Conservation (phyloP, 2,888 invertebrate genomes). For the Limulus polyphemus region DNA sequence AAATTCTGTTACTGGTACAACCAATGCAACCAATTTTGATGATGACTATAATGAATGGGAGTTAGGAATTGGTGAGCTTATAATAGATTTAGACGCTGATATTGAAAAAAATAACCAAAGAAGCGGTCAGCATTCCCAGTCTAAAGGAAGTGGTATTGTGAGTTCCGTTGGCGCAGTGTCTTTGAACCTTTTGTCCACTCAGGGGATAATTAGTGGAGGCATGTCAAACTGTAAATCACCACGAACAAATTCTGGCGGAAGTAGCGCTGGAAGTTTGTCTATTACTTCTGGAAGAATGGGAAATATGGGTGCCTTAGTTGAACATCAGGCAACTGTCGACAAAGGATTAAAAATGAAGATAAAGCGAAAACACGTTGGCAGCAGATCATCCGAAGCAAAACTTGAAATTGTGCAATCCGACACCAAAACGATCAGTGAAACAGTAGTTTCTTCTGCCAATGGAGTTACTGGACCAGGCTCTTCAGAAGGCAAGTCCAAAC, state of each 20-base stretch:
- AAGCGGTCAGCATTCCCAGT: conserved; percentile 30
- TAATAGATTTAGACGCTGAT: conserved; percentile 94
- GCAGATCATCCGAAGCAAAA: conserved; percentile 82
- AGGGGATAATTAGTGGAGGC: too few species aligned
- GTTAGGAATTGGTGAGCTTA: conserved; percentile 87
- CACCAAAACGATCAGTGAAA: conserved; percentile 39
- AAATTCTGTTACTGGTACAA: too few species aligned
- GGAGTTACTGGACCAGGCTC: background rate
- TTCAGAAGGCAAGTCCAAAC: conserved; percentile 20
- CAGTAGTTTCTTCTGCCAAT: background rate
- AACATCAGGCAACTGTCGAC: conserved; percentile 40
- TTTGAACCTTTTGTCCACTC: too few species aligned
- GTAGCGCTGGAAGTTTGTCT: conserved; percentile 10
- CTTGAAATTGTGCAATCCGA: conserved; percentile 90
- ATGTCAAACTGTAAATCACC: conserved; percentile 24
- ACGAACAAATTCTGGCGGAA: conserved; percentile 4
- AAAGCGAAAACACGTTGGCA: conserved; percentile 62
- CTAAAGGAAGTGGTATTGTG: too few species aligned
- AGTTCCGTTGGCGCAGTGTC: too few species aligned
- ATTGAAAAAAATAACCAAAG: conserved; percentile 74
- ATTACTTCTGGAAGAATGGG: too few species aligned
- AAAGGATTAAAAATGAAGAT: conserved; percentile 86
- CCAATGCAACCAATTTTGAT: conserved; percentile 48
- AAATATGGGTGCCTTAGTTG: conserved; percentile 11
- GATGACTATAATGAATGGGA: conserved; percentile 97